These are phyloP conservation scores for Spodoptera exigua DNA, from an alignment of 2,888 invertebrate genomes.

Conservation along the genomic window DNA sequence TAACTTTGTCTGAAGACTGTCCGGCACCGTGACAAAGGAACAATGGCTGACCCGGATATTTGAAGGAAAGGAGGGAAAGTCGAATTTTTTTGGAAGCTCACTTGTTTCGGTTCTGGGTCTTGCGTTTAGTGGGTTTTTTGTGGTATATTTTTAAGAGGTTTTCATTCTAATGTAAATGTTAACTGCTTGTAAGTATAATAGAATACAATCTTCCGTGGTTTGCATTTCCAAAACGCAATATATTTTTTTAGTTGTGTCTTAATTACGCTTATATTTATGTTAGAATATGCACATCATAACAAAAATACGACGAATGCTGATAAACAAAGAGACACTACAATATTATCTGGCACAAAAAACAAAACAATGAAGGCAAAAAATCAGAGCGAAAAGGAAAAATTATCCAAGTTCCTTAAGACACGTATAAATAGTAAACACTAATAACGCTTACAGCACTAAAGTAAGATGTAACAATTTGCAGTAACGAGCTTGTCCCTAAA, in stretches of 20 bases:
- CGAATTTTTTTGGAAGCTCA: slow-evolving; percentile 70
- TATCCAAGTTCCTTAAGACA: slow-evolving; percentile 28
- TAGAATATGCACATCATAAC: too few relatives aligned
- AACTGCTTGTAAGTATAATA: too few relatives aligned
- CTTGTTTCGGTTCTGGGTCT: slow-evolving; percentile 47
- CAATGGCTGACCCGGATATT: slow-evolving; percentile 84
- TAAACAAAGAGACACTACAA: too few relatives aligned
- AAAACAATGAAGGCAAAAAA: slow-evolving; percentile 7
- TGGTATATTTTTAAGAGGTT: slow-evolving; percentile 5
- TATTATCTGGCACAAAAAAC: too few relatives aligned
- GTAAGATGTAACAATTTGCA: slow-evolving; percentile 64
- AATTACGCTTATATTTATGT: too few relatives aligned
- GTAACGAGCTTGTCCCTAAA: slow-evolving; percentile 61
- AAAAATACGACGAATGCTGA: too few relatives aligned
- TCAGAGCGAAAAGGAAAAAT: slow-evolving; percentile 1
- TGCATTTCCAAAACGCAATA: too few relatives aligned
- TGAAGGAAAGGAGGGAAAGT: slow-evolving; percentile 75
- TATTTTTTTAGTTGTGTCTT: too few relatives aligned
- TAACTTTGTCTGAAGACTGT: slow-evolving; percentile 73
- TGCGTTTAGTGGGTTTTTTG: slow-evolving; percentile 24
- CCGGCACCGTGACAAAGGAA: slow-evolving; percentile 81
- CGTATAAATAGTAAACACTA: slow-evolving; percentile 60
- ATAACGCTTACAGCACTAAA: slow-evolving; percentile 61
- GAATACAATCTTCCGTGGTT: too few relatives aligned
- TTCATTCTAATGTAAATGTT: slow-evolving; percentile 2